Evolutionary conservation across 2,888 invertebrate species (phyloP).

Genomic region (Drosophila prolongata): DNA sequence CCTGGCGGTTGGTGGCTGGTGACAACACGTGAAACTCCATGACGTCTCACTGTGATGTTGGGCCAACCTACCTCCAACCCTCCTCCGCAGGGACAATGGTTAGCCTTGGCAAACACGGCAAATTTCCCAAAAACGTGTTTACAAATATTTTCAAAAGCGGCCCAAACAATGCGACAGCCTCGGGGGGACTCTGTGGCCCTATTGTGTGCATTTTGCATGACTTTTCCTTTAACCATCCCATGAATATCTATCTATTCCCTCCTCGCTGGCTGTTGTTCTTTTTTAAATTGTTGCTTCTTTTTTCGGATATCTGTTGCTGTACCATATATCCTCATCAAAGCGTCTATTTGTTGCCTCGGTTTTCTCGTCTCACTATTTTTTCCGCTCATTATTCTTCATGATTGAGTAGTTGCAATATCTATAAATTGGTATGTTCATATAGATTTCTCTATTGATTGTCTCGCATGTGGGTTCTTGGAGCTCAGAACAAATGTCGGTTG

Average conservation of each 20-base stretch:
- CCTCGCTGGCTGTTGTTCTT: slow-evolving; percentile 38
- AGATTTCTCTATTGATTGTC: slow-evolving; percentile 34
- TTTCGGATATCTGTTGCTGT: slow-evolving; percentile 21
- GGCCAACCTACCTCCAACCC: slow-evolving; percentile 64
- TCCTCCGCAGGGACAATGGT: slow-evolving; percentile 49
- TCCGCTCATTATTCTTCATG: slow-evolving; percentile 31
- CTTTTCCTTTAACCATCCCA: slow-evolving; percentile 41
- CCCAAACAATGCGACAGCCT: slow-evolving; percentile 42
- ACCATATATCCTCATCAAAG: slow-evolving; percentile 40
- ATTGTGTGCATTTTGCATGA: slow-evolving; percentile 48
- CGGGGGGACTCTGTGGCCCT: slow-evolving; percentile 27
- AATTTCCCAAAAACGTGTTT: slow-evolving; percentile 78
- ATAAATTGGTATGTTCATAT: slow-evolving; percentile 43
- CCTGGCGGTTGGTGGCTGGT: slow-evolving; percentile 80
- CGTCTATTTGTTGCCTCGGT: slow-evolving; percentile 32
- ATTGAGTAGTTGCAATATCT: slow-evolving; percentile 41
- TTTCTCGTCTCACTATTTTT: slow-evolving; percentile 32
- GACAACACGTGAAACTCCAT: slow-evolving; percentile 81
- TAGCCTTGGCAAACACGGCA: slow-evolving; percentile 61
- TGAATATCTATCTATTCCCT: slow-evolving; percentile 24
- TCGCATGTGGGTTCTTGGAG: slow-evolving; percentile 22
- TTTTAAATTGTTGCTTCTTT: slow-evolving; percentile 42
- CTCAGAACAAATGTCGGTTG: slow-evolving; percentile 31
- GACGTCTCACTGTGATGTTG: slow-evolving; percentile 73
- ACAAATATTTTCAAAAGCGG: slow-evolving; percentile 76